Base-by-base conservation (phyloP, 2,797 vertebrate genomes). In the Octomys mimax region DNA sequence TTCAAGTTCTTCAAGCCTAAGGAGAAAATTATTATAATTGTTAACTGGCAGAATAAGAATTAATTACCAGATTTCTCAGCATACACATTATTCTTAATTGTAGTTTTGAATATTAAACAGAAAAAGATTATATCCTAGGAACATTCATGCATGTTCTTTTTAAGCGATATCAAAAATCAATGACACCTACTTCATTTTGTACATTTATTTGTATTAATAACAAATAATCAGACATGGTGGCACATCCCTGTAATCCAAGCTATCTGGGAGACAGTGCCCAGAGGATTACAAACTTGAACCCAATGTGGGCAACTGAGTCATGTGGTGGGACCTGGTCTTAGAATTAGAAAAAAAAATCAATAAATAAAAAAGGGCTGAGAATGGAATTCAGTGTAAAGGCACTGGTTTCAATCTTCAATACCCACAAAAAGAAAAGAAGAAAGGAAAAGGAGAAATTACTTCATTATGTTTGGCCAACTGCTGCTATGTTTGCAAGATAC, bases 31-130 rank as follows among this genome's bases (percentile, higher is more conserved):
- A 1, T 89, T 94, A 82, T 83, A 28, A 49, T 68, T 80, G 9
- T 46, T 89, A 79, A 77, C 59, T 71, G 54, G 10, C 31, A 36
- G 54, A 94, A 59, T 22, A 28, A 84, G 54, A 85, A 81, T 28
- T 75, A 77, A 70, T 93, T 36, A 68, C 22, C 59, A 87, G 49
- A 91, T 81, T 64, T 87, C 46, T 85, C 59, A 73, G 42, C 1
- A 16, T 75, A 31, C 24, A 10, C 61, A 16, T 79, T 68, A 59
- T 46, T 94, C 46, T 68, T 93, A 6, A 33, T 64, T 78, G 62
- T 81, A 64, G 81, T 84, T 92, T 91, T 81, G 62, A 57, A 92
- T 26, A 75, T 68, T 89, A 59, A 70, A 87, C 22, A 59, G 19
- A 6, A 71, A 85, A 84, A 81, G 16, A 2, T 59, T 36, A 31